A percentile compares a stretch with the other conserved stretches of the same genome.
Evolutionary conservation across 2,888 invertebrate species (phyloP).

Genomic region (Scaptodrosophila latifasciaeformis): DNA sequence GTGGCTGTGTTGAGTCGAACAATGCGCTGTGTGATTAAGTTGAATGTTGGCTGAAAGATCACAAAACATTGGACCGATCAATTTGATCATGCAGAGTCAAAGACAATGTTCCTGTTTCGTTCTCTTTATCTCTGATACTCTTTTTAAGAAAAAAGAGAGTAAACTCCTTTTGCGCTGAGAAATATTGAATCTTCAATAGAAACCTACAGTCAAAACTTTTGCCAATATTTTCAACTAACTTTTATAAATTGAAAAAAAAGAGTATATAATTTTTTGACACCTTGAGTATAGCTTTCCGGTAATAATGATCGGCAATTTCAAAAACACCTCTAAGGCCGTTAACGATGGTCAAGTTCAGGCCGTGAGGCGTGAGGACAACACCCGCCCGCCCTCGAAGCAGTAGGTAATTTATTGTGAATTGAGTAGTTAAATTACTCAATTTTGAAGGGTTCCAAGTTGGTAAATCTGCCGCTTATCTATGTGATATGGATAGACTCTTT

Average conservation of each 20-base stretch:
- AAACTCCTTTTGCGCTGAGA: not conserved
- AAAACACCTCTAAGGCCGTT: conserved; percentile 70
- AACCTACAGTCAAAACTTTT: too few species aligned
- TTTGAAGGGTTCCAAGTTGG: too few species aligned
- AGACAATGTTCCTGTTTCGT: too few species aligned
- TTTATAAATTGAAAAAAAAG: too few species aligned
- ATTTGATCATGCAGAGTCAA: conserved; percentile 48
- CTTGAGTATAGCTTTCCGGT: too few species aligned
- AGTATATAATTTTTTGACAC: too few species aligned
- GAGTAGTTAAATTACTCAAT: conserved; percentile 71
- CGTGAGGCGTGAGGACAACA: not conserved
- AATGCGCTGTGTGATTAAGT: conserved; percentile 65
- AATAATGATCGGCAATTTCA: conserved; percentile 73
- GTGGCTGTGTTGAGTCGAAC: conserved; percentile 30
- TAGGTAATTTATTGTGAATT: conserved; percentile 68
- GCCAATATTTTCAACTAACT: too few species aligned
- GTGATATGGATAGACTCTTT: too few species aligned
- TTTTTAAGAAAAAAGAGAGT: not conserved
- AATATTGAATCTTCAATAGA: too few species aligned
- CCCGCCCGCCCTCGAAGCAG: conserved; percentile 40
- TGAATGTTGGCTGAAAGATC: conserved; percentile 63
- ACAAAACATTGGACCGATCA: conserved; percentile 63
- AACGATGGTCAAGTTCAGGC: conserved; percentile 40
- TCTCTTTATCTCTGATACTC: not conserved
- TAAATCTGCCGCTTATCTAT: too few species aligned